Percentiles rank a stretch among this genome's conserved stretches.
phyloP scores from a whole-genome alignment of 1,140 invertebrate species.

The Psilanteris sp. region DNA sequence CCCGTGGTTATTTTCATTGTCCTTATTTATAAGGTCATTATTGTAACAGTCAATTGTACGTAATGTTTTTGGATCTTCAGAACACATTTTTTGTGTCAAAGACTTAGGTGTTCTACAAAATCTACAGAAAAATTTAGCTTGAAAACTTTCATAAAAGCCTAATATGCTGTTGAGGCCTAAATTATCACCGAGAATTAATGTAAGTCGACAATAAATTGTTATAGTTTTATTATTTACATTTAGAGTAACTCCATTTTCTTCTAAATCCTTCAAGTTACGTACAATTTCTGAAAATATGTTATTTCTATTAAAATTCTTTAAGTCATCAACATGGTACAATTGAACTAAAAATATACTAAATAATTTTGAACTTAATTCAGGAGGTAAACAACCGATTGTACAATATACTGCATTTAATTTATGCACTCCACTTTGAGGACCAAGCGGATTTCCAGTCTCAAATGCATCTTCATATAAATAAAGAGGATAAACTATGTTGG shows the following conservation, averaged over 20 bases:
- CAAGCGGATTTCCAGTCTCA: constrained; percentile 39
- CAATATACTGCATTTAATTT: constrained; percentile 52
- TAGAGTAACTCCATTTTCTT: constrained; percentile 46
- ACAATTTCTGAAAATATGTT: constrained; percentile 51
- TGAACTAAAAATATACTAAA: constrained; percentile 54
- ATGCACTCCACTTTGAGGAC: constrained; percentile 33
- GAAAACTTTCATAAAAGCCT: constrained; percentile 46
- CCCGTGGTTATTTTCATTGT: constrained; percentile 9
- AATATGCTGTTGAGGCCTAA: not conserved
- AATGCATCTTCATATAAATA: too few relatives aligned
- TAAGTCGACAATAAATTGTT: constrained; percentile 50
- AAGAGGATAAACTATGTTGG: too few relatives aligned
- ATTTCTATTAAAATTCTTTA: constrained; percentile 41
- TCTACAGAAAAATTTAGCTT: constrained; percentile 49
- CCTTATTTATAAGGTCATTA: not conserved
- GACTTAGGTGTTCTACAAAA: constrained; percentile 39
- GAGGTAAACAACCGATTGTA: constrained; percentile 48
- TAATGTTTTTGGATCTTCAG: constrained; percentile 9
- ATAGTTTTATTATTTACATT: constrained; percentile 29
- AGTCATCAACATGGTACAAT: constrained; percentile 49
- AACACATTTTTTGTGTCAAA: constrained; percentile 3
- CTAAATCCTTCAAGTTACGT: constrained; percentile 1
- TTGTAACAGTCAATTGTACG: constrained; percentile 27
- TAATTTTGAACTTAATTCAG: constrained; percentile 42
- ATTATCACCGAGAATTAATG: constrained; percentile 34